A percentile compares a stretch with the other conserved stretches of the same genome.
Evolutionary conservation across 2,797 vertebrate species (phyloP).

Genomic region (Psittacula derbiana): DNA sequence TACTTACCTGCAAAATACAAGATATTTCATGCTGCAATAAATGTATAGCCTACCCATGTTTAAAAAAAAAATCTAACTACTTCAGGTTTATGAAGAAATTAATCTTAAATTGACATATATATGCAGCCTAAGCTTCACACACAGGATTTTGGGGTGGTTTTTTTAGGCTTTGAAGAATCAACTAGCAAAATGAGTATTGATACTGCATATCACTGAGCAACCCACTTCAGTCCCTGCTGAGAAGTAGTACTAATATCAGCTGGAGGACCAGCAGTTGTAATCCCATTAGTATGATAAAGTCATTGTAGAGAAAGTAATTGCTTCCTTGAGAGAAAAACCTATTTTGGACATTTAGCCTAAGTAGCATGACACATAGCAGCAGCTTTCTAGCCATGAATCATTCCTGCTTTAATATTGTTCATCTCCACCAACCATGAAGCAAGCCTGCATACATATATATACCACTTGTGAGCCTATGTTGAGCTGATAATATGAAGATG

Average conservation of each 20-base stretch:
- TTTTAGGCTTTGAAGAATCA: not conserved
- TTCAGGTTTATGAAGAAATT: not conserved
- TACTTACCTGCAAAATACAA: not conserved
- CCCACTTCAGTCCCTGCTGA: not conserved
- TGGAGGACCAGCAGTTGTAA: not conserved
- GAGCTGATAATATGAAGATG: not conserved
- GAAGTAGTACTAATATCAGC: not conserved
- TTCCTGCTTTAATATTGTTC: not conserved
- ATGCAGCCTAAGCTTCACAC: not conserved
- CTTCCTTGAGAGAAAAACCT: not conserved
- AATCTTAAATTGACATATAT: not conserved
- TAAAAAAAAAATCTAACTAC: not conserved
- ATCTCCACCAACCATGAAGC: not conserved
- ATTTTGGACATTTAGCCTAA: not conserved
- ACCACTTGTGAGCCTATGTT: not conserved
- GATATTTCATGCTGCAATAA: not conserved
- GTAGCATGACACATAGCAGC: not conserved
- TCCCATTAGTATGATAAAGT: not conserved
- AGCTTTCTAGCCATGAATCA: not conserved
- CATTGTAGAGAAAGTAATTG: not conserved
- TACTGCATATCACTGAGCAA: not conserved
- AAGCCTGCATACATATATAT: not conserved
- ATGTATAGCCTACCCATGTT: not conserved
- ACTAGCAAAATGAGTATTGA: not conserved
- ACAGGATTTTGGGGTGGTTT: not conserved